Evolutionary conservation across 2,888 invertebrate species (phyloP), one percentile per base, ranked within the genome.

Genomic region (Acleris emargana): DNA sequence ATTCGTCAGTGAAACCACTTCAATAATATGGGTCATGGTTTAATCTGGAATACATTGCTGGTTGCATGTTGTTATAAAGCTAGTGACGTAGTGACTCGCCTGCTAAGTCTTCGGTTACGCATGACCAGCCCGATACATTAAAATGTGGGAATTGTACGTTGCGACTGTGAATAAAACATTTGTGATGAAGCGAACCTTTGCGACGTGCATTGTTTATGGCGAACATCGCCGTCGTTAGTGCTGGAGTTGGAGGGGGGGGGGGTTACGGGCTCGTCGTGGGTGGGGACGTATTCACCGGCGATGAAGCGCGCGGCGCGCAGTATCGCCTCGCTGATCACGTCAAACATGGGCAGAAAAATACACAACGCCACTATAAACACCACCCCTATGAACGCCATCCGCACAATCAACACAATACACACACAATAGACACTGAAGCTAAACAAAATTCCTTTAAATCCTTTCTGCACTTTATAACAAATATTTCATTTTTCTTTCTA

Each of bases 321-420:
- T 17, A 47, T 17, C 28, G 58, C 60, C 32, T 61, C 58, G 53
- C 67, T 3, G 60, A 64, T 70, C 22, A 78, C 45, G 52, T 78
- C 76, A 22, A 80, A 76, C 22, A 79, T 58, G 18, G 72, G 69
- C 18, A 78, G 63, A 55, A 88, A 50, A 42, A 88, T 57, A 7
- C 85, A 17, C 70, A 83, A 72, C 22, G 72, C 75, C 43, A 74
- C 22, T 6, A 71, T 71, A 49, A 85, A 80, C 7, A 71, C 68
- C 11, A 80, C 68, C 6, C 73, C 80, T 7, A 76, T 71, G 5
- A 76, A 64, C 13, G 76, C 53, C 17, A 83, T 75, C 59, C 87
- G 84, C 20, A 79, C 64, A 11, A 76, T 54, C 67, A 76, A 71
- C n/a, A n/a, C n/a, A n/a, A n/a, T n/a, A n/a, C n/a, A n/a, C n/a